Conservation (phyloP, 2,113 vertebrate species). For the Mesitornis unicolor region DNA sequence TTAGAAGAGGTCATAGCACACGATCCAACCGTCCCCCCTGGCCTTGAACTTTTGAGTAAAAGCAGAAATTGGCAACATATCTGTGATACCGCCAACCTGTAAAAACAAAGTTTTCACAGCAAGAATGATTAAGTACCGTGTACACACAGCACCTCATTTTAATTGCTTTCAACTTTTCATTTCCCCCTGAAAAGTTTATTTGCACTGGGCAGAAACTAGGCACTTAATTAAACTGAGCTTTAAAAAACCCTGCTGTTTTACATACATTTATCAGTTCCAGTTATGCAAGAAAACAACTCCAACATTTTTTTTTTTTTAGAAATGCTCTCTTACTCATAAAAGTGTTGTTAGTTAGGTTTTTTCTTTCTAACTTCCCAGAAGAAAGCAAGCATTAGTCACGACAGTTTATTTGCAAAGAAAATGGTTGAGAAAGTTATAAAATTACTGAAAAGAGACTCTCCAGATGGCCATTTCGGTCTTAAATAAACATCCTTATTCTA, state of each 20-base stretch:
- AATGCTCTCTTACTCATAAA: conserved; percentile 8
- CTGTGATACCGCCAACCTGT: conserved; percentile 19
- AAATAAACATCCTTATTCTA: conserved; percentile 56
- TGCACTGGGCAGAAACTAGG: conserved; percentile 5
- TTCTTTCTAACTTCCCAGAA: not conserved
- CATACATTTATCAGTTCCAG: conserved; percentile 23
- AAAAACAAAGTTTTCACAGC: conserved; percentile 52
- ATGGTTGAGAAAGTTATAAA: conserved; percentile 47
- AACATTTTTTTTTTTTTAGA: not conserved
- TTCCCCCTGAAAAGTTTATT: conserved; percentile 31
- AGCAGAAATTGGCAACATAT: conserved; percentile 28
- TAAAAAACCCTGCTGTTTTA: not conserved
- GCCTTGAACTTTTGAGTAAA: conserved; percentile 56
- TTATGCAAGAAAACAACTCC: conserved; percentile 30
- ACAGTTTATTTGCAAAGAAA: conserved; percentile 58
- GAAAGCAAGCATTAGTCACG: conserved; percentile 42
- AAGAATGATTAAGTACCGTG: conserved; percentile 43
- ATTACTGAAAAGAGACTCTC: conserved; percentile 46
- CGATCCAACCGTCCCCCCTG: not conserved
- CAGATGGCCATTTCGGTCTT: conserved; percentile 46
- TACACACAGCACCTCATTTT: conserved; percentile 43
- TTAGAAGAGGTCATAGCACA: conserved; percentile 20
- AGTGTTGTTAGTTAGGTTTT: not conserved
- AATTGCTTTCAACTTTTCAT: conserved; percentile 46
- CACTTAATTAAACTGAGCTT: conserved; percentile 42